phyloP scores from a whole-genome alignment of 2,888 invertebrate species.

The Teinopalpus imperialis region DNA sequence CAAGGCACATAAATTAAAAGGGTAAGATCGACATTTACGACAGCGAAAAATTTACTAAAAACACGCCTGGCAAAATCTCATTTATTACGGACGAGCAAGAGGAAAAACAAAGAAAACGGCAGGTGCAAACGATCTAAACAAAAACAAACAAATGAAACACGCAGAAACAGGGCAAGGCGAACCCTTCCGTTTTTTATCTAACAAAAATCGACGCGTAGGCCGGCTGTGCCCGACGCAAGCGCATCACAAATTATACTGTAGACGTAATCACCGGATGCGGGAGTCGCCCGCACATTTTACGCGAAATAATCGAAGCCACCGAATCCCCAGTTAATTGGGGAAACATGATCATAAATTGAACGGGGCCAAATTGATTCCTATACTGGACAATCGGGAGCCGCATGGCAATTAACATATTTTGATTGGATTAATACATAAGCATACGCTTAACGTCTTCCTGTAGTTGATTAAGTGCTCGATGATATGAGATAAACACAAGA shows the following conservation, averaged over 20 bases:
- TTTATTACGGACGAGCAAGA: conserved; percentile 50
- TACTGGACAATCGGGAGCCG: conserved; percentile 49
- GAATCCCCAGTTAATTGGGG: conserved; percentile 80
- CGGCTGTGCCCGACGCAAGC: conserved; percentile 58
- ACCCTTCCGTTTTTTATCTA: conserved; percentile 72
- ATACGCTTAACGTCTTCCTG: conserved; percentile 63
- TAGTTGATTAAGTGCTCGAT: conserved; percentile 63
- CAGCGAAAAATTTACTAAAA: conserved; percentile 44
- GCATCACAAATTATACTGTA: conserved; percentile 76
- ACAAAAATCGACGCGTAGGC: conserved; percentile 69
- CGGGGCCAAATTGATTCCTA: conserved; percentile 71
- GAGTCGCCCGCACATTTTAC: conserved; percentile 77
- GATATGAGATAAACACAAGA: conserved; percentile 57
- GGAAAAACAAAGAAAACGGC: conserved; percentile 59
- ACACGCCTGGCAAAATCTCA: conserved; percentile 46
- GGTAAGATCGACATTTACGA: conserved; percentile 39
- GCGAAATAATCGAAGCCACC: conserved; percentile 80
- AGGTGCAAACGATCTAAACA: conserved; percentile 68
- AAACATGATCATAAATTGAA: conserved; percentile 74
- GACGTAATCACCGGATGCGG: conserved; percentile 80
- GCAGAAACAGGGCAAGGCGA: conserved; percentile 37
- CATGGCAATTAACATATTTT: conserved; percentile 68
- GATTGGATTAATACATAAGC: conserved; percentile 70
- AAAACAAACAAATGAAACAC: conserved; percentile 63
- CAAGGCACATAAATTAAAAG: conserved; percentile 39